Percentiles rank a stretch among this genome's conserved stretches.
These are phyloP conservation scores for Aromia moschata DNA, from an alignment of 2,888 invertebrate species.

Conservation along the genomic window DNA sequence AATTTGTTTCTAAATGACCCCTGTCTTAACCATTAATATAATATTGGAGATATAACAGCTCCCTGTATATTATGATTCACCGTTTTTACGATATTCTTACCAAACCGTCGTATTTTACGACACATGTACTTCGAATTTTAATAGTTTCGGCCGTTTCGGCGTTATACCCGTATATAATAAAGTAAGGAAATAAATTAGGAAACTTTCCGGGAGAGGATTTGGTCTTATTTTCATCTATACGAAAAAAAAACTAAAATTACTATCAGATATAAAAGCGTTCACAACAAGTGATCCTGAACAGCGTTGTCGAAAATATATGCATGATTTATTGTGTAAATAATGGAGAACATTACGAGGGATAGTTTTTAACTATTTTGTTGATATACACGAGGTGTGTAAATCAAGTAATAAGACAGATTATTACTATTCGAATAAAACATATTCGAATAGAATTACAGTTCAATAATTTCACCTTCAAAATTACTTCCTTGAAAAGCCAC, in stretches of 20 bases:
- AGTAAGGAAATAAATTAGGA: conserved; percentile 18
- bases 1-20: conserved; percentile 52
- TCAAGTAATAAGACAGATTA: too few species aligned
- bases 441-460: too few species aligned
- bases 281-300: too few species aligned
- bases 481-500: too few species aligned
- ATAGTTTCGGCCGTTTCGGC: conserved; percentile 13
- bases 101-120: conserved; percentile 25
- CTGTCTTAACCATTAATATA: conserved; percentile 28
- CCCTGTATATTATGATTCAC: conserved; percentile 28
- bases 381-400: too few species aligned
- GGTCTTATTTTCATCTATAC: neutral
- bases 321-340: too few species aligned
- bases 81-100: conserved; percentile 30
- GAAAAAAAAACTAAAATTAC: neutral
- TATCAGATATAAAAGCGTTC: neutral
- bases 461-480: too few species aligned
- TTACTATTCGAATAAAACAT: too few species aligned
- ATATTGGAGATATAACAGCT: conserved; percentile 27
- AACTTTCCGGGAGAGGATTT: conserved; percentile 6
- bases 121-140: conserved; percentile 28
- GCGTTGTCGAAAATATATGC: too few species aligned
- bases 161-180: conserved; percentile 13
- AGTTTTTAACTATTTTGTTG: too few species aligned
- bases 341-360: too few species aligned